Evolutionary conservation across 2,888 invertebrate species (phyloP).

Genomic region (Drosophila vallismaia): DNA sequence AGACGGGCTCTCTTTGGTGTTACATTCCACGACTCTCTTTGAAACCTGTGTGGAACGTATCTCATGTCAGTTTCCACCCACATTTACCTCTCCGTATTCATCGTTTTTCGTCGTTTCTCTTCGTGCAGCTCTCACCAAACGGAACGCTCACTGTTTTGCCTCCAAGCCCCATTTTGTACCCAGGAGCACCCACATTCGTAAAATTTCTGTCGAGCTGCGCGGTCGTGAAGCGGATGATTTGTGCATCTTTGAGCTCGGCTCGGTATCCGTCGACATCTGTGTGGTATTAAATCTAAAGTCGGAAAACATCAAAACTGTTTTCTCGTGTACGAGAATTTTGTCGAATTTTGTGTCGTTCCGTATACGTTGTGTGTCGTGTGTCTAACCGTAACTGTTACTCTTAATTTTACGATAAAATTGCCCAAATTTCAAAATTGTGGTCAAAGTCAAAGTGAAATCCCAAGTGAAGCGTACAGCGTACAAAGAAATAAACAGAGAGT

Average conservation of each 20-base stretch:
- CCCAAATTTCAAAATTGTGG: slow-evolving; percentile 10
- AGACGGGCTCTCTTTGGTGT: too few species aligned
- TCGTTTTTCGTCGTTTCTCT: too few species aligned
- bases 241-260: not conserved
- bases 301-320: not conserved
- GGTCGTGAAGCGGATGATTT: slow-evolving; percentile 1
- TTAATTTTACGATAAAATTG: not conserved
- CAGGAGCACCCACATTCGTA: not conserved
- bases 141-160: too few species aligned
- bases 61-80: too few species aligned
- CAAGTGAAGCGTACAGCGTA: slow-evolving; percentile 11
- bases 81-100: too few species aligned
- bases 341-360: not conserved
- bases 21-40: too few species aligned
- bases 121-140: too few species aligned
- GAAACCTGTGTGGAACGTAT: too few species aligned
- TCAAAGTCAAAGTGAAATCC: slow-evolving; percentile 5
- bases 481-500: slow-evolving; percentile 5
- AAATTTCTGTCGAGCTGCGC: not conserved
- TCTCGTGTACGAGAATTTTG: not conserved
- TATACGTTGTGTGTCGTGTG: not conserved
- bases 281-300: not conserved
- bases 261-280: slow-evolving; percentile 2
- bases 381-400: slow-evolving; percentile 9
- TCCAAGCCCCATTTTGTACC: too few species aligned